phyloP scores from a whole-genome alignment of 1,140 invertebrate genomes.

The Bombus superbus region DNA sequence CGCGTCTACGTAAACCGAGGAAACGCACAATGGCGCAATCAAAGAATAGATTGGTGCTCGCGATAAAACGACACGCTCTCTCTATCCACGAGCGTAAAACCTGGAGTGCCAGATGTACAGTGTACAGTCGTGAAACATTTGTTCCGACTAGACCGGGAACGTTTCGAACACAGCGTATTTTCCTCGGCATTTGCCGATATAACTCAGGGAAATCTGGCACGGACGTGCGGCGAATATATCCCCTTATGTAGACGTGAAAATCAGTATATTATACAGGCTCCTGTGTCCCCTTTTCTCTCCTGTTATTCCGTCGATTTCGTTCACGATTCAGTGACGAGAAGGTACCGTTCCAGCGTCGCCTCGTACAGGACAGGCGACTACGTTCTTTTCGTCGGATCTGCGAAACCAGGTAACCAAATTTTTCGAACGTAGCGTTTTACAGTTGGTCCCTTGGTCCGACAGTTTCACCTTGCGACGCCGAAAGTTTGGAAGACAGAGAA shows the following conservation, averaged over 20 bases:
- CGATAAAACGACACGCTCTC: slow-evolving; percentile 19
- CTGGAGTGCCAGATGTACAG: not conserved
- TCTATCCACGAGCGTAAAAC: slow-evolving; percentile 21
- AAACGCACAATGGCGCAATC: slow-evolving; percentile 34
- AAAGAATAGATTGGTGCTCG: slow-evolving; percentile 34
- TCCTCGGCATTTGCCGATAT: slow-evolving; percentile 42
- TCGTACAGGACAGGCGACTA: too few species aligned
- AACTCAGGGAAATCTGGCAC: slow-evolving; percentile 45
- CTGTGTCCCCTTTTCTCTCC: too few species aligned
- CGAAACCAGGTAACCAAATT: not conserved
- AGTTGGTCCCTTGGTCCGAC: too few species aligned
- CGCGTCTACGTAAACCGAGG: slow-evolving; percentile 7
- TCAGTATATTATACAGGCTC: slow-evolving; percentile 39
- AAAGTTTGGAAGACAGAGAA: not conserved
- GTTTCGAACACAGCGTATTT: slow-evolving; percentile 38
- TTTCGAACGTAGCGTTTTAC: too few species aligned
- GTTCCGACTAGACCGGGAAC: slow-evolving; percentile 17
- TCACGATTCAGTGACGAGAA: not conserved
- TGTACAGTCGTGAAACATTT: slow-evolving; percentile 27
- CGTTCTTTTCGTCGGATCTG: not conserved
- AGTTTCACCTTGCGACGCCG: not conserved
- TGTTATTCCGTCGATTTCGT: not conserved
- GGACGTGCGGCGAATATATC: slow-evolving; percentile 40
- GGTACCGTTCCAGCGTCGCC: not conserved
- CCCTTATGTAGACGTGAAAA: slow-evolving; percentile 18